Evolutionary conservation across 1,140 invertebrate genomes (phyloP).

Genomic region (Drosophila repletoides): DNA sequence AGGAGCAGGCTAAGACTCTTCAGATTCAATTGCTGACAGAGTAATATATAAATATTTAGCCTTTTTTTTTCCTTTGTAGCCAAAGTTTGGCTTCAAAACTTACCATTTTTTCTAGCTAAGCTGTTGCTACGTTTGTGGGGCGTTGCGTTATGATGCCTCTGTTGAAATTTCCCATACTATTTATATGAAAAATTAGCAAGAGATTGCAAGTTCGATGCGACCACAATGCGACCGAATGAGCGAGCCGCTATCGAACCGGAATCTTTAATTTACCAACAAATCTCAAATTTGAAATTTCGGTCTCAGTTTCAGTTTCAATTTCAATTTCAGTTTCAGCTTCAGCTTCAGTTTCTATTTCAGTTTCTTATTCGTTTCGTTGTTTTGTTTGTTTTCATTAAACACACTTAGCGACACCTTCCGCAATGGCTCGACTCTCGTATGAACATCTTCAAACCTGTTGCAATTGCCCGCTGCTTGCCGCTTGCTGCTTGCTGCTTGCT

Average conservation of each 20-base stretch:
- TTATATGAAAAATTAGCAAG: slow-evolving; percentile 76
- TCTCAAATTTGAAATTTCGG: slow-evolving; percentile 26
- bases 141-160: slow-evolving; percentile 55
- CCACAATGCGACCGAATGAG: background rate
- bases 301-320: too few species aligned
- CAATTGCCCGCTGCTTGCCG: slow-evolving; percentile 11
- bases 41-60: background rate
- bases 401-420: slow-evolving; percentile 43
- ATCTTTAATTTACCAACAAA: slow-evolving; percentile 25
- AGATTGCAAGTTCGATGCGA: slow-evolving; percentile 48
- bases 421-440: background rate
- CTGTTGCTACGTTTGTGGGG: slow-evolving; percentile 14
- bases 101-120: slow-evolving; percentile 27
- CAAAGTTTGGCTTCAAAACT: slow-evolving; percentile 2
- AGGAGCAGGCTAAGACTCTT: slow-evolving; percentile 17
- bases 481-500: background rate
- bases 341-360: slow-evolving; percentile 29
- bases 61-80: too few species aligned
- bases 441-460: slow-evolving; percentile 35
- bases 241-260: slow-evolving; percentile 48
- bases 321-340: background rate
- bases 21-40: slow-evolving; percentile 1
- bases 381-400: slow-evolving; percentile 34
- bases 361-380: background rate
- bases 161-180: slow-evolving; percentile 66